Evolutionary conservation across 2,797 vertebrate genomes (phyloP).

Genomic region (Paratrypauchen microcephalus): DNA sequence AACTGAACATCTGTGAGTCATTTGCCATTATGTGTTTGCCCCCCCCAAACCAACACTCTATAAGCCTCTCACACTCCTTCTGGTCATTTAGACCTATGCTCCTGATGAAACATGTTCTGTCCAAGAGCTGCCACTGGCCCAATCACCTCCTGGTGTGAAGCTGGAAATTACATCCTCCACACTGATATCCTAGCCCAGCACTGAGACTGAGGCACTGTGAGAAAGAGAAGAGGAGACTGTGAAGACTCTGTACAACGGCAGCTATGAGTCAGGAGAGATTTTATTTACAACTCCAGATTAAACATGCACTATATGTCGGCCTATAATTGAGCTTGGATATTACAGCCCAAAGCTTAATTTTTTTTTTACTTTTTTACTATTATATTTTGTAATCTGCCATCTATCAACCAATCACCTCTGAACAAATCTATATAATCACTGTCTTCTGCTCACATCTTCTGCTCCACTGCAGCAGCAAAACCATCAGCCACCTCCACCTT

Average conservation of each 20-base stretch:
- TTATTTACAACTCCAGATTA: neutral
- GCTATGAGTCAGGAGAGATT: slow-evolving; percentile 4
- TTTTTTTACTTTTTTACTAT: too few species aligned
- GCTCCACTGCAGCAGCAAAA: too few species aligned
- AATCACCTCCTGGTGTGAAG: slow-evolving; percentile 44
- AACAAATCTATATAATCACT: too few species aligned
- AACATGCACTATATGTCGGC: neutral
- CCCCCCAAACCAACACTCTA: too few species aligned
- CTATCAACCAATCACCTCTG: too few species aligned
- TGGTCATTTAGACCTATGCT: slow-evolving; percentile 47
- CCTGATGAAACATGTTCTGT: slow-evolving; percentile 42
- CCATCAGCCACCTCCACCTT: too few species aligned
- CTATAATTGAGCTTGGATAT: too few species aligned
- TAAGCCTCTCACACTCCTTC: slow-evolving; percentile 39
- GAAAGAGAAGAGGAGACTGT: slow-evolving; percentile 24
- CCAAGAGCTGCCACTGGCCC: slow-evolving; percentile 43
- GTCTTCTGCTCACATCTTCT: too few species aligned
- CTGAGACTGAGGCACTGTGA: neutral
- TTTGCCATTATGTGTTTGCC: neutral
- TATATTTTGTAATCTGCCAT: too few species aligned
- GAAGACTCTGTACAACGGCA: neutral
- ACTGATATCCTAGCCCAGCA: slow-evolving; percentile 37
- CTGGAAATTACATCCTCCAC: slow-evolving; percentile 53
- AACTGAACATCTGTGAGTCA: slow-evolving; percentile 1
- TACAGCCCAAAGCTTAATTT: too few species aligned